A percentile compares a stretch with the other conserved stretches of the same genome.
Conservation (phyloP, 35 echinoderm and acorn worm genomes). For the Apostichopus californicus region DNA sequence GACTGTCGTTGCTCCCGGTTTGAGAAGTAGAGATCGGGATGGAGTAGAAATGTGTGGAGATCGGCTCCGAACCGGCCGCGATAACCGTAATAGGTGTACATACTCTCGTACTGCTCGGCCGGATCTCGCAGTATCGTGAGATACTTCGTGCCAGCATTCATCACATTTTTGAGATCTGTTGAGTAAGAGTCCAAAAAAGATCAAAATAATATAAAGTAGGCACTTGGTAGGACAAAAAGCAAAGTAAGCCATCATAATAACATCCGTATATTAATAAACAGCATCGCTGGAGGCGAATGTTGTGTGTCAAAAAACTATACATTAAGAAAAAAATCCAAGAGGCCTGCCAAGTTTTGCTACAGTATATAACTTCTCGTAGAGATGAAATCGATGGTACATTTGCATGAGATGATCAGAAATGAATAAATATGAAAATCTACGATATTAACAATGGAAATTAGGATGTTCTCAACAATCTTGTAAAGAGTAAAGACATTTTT, state of each 20-base stretch:
- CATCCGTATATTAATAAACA: too few relatives aligned
- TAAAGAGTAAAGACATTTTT: too few relatives aligned
- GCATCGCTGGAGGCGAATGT: too few relatives aligned
- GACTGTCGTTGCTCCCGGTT: not conserved
- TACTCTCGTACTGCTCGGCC: constrained; percentile 86
- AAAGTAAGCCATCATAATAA: too few relatives aligned
- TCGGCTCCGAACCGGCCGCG: constrained; percentile 37
- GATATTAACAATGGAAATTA: too few relatives aligned
- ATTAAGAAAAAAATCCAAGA: not conserved
- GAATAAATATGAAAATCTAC: too few relatives aligned
- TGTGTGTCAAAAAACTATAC: not conserved
- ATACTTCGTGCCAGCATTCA: constrained; percentile 76
- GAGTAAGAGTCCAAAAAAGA: not conserved
- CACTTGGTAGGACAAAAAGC: too few relatives aligned
- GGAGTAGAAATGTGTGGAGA: constrained; percentile 50
- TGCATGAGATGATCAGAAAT: too few relatives aligned
- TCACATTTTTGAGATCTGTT: constrained; percentile 67
- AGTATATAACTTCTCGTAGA: too few relatives aligned
- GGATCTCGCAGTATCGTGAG: constrained; percentile 89
- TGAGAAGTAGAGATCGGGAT: constrained; percentile 54
- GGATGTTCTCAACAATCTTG: too few relatives aligned
- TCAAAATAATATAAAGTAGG: not conserved
- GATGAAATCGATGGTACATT: too few relatives aligned
- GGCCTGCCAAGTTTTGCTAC: too few relatives aligned
- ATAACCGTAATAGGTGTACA: constrained; percentile 84